phyloP scores from a whole-genome alignment of 1,140 invertebrate genomes.

The Drosophila sp. region DNA sequence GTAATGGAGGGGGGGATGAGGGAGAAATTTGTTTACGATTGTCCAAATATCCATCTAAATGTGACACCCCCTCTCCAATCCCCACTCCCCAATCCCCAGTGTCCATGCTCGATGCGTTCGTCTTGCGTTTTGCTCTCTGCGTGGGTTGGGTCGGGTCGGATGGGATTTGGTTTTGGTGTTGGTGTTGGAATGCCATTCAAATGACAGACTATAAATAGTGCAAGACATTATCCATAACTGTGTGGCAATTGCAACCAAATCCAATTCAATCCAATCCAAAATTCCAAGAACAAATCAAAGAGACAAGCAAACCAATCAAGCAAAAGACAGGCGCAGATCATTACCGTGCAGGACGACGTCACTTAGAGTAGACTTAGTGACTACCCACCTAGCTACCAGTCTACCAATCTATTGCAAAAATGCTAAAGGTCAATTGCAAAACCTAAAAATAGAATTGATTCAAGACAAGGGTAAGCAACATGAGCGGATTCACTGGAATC shows the following conservation, averaged over 20 bases:
- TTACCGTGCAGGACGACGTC: not conserved
- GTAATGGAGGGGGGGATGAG: constrained; percentile 33
- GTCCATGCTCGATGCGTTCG: no score
- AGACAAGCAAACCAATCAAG: constrained; percentile 8
- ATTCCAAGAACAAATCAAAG: constrained; percentile 49
- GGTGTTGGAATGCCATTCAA: constrained; percentile 63
- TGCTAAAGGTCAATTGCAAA: no score
- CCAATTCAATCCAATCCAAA: no score
- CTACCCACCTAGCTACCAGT: no score
- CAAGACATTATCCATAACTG: constrained; percentile 42
- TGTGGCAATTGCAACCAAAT: constrained; percentile 57
- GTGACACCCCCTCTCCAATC: no score
- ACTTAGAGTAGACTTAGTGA: no score
- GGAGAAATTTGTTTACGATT: constrained; percentile 67
- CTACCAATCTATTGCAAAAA: no score
- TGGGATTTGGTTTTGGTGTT: not conserved
- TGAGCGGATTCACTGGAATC: no score
- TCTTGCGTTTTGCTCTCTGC: not conserved
- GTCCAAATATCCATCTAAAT: not conserved
- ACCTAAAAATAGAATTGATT: no score
- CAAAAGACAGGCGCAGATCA: not conserved
- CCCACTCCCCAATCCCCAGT: no score
- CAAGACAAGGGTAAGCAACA: no score
- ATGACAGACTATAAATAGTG: constrained; percentile 74
- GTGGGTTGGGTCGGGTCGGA: not conserved